phyloP scores from a whole-genome alignment of 2,113 vertebrate species.

The Xiphophorus couchianus region DNA sequence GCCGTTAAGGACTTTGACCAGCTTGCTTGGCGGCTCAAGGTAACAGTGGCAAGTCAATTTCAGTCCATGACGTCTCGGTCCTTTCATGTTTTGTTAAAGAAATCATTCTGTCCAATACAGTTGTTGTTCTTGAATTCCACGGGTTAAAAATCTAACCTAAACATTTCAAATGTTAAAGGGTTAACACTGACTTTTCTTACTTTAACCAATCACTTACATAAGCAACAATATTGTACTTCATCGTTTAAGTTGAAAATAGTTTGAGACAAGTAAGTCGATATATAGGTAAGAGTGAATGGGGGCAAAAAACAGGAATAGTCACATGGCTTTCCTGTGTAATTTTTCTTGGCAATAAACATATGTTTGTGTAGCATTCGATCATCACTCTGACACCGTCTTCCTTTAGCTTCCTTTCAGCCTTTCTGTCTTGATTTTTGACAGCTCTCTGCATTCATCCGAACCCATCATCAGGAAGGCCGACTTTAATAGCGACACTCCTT shows the following conservation, averaged over 20 bases:
- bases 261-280: not conserved
- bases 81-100: too few relatives aligned
- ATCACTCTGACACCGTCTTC: not conserved
- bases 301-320: not conserved
- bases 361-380: constrained; percentile 2
- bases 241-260: not conserved
- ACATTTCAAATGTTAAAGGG: too few relatives aligned
- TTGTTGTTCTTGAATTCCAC: too few relatives aligned
- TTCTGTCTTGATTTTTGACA: constrained; percentile 4
- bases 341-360: not conserved
- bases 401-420: not conserved
- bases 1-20: too few relatives aligned
- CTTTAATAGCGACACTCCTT: not conserved
- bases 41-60: too few relatives aligned
- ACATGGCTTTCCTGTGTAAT: not conserved
- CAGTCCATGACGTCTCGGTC: too few relatives aligned
- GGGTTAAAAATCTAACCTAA: too few relatives aligned
- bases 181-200: too few relatives aligned
- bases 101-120: too few relatives aligned
- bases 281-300: not conserved
- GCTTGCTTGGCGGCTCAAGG: too few relatives aligned
- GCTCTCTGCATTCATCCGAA: constrained; percentile 3
- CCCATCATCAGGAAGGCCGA: constrained; percentile 19
- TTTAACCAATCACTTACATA: too few relatives aligned
- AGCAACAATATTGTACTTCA: too few relatives aligned